Evolutionary conservation across 2,113 vertebrate species (phyloP), one percentile per base, ranked within the genome.

Genomic region (Micronisus gabar): DNA sequence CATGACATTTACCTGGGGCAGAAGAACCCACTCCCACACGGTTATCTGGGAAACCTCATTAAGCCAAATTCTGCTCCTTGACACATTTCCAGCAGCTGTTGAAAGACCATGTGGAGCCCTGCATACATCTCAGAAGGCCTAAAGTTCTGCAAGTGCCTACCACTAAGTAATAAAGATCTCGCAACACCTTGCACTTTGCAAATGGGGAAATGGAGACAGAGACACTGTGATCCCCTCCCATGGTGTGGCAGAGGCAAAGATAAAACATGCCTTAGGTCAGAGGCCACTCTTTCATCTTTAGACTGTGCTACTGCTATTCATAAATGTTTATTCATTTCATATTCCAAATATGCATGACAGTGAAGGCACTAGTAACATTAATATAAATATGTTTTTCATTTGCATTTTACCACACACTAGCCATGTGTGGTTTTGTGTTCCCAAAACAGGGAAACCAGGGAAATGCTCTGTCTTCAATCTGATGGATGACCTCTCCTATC

Each of bases 41-140:
- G n/a, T 67, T 93, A 81, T 78, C 88, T 96, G 88, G 72, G 52
- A 92, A 92, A 73, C 32, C 47, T 95, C 65, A 78, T 56, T 32
- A 53, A 74, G 34, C 14, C 43, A 81, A 45, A 56, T 52, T 88
- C 80, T 93, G 59, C 67, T 95, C 29, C n/a, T 63, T 78, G 88
- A 48, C 50, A 45, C 30, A 4, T 83, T 88, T 74, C 47, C 47
- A 88, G 72, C 32, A 86, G 75, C 86, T 74, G 59, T 22, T 88
- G 27, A 22, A 76, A 72, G 75, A n/a, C 59, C 80, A 41, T 15
- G 22, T 83, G 82, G 63, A 66, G 47, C 43, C 61, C 47, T 84
- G 59, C 30, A 19, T 8, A 36, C 67, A 26, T 58, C 81, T 88
- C 61, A 19, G 41, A 18, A 66, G 21, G 45, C 32, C 38, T 32